Percentiles rank a stretch among this genome's conserved stretches.
These are phyloP conservation scores for Steinernema khuongi DNA, from an alignment of 1,140 invertebrate genomes.

Conservation along the genomic window DNA sequence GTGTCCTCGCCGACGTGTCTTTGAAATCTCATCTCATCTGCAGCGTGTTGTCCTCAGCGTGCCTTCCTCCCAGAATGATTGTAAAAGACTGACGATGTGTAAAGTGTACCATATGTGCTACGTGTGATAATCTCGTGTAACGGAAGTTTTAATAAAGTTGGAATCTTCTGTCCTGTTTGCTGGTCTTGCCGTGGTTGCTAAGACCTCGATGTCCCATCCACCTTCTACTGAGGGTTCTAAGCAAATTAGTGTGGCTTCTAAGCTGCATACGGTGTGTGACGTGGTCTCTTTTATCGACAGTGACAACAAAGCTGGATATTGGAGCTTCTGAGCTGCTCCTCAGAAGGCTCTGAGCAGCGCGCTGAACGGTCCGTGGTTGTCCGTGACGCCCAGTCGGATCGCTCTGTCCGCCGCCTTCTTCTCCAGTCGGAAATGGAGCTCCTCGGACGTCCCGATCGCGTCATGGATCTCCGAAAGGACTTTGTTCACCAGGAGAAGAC, in stretches of 20 bases:
- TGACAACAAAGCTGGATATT: no score
- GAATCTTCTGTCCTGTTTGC: not conserved
- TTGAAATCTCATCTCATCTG: conserved; percentile 3
- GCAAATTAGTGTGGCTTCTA: no score
- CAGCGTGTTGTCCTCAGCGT: not conserved
- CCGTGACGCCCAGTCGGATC: not conserved
- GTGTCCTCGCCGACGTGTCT: not conserved
- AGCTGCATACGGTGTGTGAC: no score
- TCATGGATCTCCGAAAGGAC: not conserved
- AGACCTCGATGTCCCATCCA: no score
- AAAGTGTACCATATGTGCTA: conserved; percentile 4
- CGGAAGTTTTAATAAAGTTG: not conserved
- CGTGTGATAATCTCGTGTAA: not conserved
- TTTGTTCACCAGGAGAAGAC: not conserved
- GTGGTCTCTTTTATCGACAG: no score
- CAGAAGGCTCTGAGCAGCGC: not conserved
- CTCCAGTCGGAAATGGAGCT: conserved; percentile 1
- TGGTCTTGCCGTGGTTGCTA: no score
- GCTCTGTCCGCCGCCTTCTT: not conserved
- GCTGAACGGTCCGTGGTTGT: not conserved
- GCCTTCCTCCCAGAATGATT: not conserved
- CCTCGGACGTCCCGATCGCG: not conserved
- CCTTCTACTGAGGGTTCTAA: no score
- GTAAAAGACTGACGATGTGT: conserved; percentile 7
- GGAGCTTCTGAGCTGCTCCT: not conserved